These are phyloP conservation scores for Podotricha telesiphe DNA, from an alignment of 2,888 invertebrate genomes.

Conservation along the genomic window DNA sequence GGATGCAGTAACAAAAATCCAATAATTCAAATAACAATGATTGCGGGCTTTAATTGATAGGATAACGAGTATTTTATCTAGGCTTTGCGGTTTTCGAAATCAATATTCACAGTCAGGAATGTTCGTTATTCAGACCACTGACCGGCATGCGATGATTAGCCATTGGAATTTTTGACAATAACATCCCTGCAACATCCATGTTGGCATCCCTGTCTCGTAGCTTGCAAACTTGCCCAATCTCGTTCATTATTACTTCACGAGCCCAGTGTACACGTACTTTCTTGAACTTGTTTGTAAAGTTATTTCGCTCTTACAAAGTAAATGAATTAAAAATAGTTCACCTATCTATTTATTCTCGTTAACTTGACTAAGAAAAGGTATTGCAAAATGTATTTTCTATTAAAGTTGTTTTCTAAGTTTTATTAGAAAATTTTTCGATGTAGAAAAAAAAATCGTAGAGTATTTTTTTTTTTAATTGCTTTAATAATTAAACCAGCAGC, in stretches of 20 bases:
- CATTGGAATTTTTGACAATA: conserved; percentile 34
- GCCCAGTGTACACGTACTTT: conserved; percentile 1
- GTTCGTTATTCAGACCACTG: conserved; percentile 21
- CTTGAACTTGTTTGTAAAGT: conserved; percentile 1
- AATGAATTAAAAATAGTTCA: conserved; percentile 23
- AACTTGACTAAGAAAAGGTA: neutral
- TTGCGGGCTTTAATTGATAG: neutral
- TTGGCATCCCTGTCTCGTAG: conserved; percentile 14
- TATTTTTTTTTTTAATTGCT: no score
- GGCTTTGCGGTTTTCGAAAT: conserved; percentile 11
- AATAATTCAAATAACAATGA: neutral
- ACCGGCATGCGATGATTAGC: conserved; percentile 37
- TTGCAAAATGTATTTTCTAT: conserved; percentile 5
- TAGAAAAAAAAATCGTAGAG: no score
- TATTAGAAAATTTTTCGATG: neutral
- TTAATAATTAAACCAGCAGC: no score
- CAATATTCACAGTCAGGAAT: conserved; percentile 21
- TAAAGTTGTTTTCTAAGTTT: neutral
- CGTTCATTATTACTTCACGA: conserved; percentile 14
- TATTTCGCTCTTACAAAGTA: neutral
- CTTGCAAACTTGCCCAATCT: conserved; percentile 8
- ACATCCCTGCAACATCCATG: no score
- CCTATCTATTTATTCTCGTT: conserved; percentile 14
- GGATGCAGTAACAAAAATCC: neutral
- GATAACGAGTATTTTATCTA: conserved; percentile 2